Percentiles rank a stretch among this genome's conserved stretches.
Evolutionary conservation across 1,140 invertebrate genomes (phyloP).

Genomic region (Yoshiicerus persimilis): DNA sequence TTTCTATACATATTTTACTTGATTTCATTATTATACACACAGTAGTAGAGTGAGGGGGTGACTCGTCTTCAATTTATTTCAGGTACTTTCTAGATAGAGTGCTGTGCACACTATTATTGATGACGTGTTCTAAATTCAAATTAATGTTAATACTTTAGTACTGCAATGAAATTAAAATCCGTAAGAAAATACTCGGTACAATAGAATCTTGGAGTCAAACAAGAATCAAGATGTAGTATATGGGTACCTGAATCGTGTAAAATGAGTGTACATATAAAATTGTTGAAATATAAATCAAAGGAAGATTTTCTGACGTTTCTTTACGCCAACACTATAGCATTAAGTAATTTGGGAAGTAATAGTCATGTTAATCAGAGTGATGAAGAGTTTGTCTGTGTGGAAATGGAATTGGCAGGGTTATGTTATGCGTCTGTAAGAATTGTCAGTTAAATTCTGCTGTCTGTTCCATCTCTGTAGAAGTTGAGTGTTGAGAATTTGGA

Average conservation of each 20-base stretch:
- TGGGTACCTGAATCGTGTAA: too few species aligned
- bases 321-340: background rate
- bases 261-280: too few species aligned
- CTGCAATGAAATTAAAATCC: background rate
- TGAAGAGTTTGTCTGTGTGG: background rate
- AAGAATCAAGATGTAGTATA: too few species aligned
- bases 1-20: background rate
- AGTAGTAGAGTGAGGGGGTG: background rate
- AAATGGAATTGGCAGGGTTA: background rate
- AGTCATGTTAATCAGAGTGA: background rate
- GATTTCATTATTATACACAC: background rate
- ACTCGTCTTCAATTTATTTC: background rate
- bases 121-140: background rate
- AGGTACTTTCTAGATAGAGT: background rate
- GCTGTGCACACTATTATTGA: background rate
- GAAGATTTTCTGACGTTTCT: background rate
- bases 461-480: background rate
- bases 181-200: background rate
- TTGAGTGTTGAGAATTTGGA: background rate
- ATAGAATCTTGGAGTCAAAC: background rate
- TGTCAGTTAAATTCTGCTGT: background rate
- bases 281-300: too few species aligned
- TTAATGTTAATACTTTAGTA: background rate
- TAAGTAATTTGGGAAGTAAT: background rate
- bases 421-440: too few species aligned